Conservation (phyloP, 2,113 vertebrate genomes). For the Actinemys pallida region DNA sequence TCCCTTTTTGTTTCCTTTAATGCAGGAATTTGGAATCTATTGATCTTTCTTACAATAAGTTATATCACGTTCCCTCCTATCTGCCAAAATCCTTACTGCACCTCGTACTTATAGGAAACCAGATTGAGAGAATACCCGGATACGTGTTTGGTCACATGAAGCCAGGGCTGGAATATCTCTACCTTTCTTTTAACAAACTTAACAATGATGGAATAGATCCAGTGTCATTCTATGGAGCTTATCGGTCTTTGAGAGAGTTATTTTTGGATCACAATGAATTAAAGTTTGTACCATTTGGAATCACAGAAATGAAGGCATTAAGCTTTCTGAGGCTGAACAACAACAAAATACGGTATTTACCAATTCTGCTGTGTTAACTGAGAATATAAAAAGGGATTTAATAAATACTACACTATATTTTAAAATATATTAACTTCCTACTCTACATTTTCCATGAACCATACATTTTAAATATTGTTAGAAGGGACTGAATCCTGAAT, state of each 20-base stretch:
- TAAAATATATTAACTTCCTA: neutral
- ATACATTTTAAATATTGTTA: neutral
- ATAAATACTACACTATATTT: neutral
- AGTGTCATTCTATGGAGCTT: slow-evolving; percentile 91
- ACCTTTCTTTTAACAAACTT: slow-evolving; percentile 95
- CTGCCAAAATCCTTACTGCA: slow-evolving; percentile 94
- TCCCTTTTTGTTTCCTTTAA: slow-evolving; percentile 6
- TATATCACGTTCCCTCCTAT: slow-evolving; percentile 95
- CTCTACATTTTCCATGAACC: neutral
- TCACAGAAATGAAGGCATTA: slow-evolving; percentile 91
- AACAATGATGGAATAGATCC: slow-evolving; percentile 87
- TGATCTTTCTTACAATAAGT: slow-evolving; percentile 93
- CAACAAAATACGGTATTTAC: slow-evolving; percentile 92
- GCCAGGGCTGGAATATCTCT: slow-evolving; percentile 94
- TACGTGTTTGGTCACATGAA: slow-evolving; percentile 96
- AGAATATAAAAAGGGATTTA: neutral
- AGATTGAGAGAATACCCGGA: slow-evolving; percentile 95
- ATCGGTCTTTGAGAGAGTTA: slow-evolving; percentile 90
- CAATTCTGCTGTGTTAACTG: neutral
- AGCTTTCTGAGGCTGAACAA: slow-evolving; percentile 93
- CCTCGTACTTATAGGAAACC: slow-evolving; percentile 92
- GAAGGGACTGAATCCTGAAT: neutral
- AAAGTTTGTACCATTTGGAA: slow-evolving; percentile 85
- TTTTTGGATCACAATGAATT: slow-evolving; percentile 96
- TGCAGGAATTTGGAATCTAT: slow-evolving; percentile 94